These are phyloP conservation scores for Falco biarmicus DNA, from an alignment of 2,797 vertebrate species.

Conservation along the genomic window DNA sequence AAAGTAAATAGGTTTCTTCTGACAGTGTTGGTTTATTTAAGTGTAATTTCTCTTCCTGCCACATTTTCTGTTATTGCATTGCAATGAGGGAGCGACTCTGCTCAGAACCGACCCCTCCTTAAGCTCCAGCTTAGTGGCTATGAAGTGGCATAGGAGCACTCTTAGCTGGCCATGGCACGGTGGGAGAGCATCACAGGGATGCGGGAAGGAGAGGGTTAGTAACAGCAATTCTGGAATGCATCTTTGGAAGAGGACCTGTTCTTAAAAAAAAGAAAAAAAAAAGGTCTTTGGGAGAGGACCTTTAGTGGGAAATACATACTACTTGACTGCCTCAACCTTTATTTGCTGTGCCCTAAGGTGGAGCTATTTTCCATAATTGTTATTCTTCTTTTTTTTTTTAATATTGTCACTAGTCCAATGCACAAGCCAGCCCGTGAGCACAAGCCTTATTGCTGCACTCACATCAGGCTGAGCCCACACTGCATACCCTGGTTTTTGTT, in stretches of 20 bases:
- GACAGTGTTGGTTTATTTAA: constrained; percentile 30
- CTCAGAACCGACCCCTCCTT: neutral
- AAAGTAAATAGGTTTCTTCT: constrained; percentile 44
- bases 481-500: neutral
- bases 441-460: neutral
- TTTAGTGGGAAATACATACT: neutral
- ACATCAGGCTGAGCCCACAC: neutral
- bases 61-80: neutral
- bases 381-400: neutral
- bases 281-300: neutral
- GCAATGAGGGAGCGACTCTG: neutral
- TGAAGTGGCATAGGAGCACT: neutral
- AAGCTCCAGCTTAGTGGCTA: neutral
- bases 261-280: neutral
- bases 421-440: neutral
- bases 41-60: constrained; percentile 33
- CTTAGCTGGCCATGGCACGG: accelerated
- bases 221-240: neutral
- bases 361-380: neutral
- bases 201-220: neutral
- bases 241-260: neutral
- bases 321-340: accelerated
- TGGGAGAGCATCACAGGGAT: neutral
- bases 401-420: neutral
- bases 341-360: neutral